These are phyloP conservation scores for Platysteira castanea DNA, from an alignment of 2,113 vertebrate species.

Conservation along the genomic window DNA sequence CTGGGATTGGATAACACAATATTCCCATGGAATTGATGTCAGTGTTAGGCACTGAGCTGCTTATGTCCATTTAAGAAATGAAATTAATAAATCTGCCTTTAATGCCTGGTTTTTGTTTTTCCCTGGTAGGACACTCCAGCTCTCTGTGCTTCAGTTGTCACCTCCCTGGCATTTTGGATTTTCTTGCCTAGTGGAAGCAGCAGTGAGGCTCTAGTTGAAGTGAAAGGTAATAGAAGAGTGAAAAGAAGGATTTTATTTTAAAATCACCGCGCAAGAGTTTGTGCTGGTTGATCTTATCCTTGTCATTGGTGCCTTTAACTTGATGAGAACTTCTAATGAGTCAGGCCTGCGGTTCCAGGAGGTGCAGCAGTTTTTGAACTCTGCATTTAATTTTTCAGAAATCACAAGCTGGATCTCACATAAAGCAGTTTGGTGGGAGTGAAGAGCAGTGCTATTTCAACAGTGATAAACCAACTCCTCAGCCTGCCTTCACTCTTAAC, in stretches of 20 bases:
- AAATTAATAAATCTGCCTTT: not conserved
- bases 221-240: not conserved
- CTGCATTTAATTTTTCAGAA: not conserved
- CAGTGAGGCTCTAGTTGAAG: not conserved
- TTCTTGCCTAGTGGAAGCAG: not conserved
- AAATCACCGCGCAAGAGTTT: not conserved
- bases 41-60: not conserved
- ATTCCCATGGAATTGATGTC: not conserved
- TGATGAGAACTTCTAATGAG: not conserved
- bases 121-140: not conserved
- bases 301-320: not conserved
- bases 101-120: not conserved
- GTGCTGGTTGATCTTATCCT: not conserved
- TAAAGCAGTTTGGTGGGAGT: not conserved
- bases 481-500: not conserved
- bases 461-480: not conserved
- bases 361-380: not conserved
- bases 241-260: not conserved
- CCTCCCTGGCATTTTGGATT: not conserved
- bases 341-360: not conserved
- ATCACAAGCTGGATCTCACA: not conserved
- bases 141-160: not conserved
- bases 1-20: rapidly evolving
- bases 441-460: not conserved
- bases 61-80: not conserved